Percentiles rank a stretch among this genome's conserved stretches.
Conservation (phyloP, 2,113 vertebrate genomes). For the Bothrops jararaca region DNA sequence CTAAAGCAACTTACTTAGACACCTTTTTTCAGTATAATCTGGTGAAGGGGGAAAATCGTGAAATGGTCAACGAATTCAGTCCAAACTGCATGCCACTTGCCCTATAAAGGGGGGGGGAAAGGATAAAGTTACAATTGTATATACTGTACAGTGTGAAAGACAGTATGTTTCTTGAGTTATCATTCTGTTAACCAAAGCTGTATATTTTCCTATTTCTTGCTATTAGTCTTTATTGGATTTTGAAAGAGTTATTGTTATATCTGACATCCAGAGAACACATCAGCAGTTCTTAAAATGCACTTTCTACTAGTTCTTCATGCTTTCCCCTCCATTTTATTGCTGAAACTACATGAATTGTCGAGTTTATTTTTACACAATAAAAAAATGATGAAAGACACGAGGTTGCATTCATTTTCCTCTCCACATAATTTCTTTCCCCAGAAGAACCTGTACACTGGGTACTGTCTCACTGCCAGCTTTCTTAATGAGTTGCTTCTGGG, state of each 20-base stretch:
- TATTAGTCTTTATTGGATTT: conserved; percentile 64
- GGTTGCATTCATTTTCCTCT: conserved; percentile 5
- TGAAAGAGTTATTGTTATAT: conserved; percentile 50
- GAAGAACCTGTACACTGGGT: fast-evolving
- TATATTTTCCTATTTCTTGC: conserved; percentile 65
- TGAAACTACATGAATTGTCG: conserved; percentile 76
- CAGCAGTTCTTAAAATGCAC: conserved; percentile 68
- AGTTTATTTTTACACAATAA: conserved; percentile 89
- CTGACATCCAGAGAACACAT: conserved; percentile 49
- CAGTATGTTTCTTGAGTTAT: conserved; percentile 61
- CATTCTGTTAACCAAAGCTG: conserved; percentile 78
- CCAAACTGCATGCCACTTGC: conserved; percentile 65
- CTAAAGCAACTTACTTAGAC: conserved; percentile 27
- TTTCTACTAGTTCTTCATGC: conserved; percentile 72
- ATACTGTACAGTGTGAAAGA: conserved; percentile 69
- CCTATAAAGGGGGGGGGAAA: conserved; percentile 49
- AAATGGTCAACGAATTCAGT: conserved; percentile 46
- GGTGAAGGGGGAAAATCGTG: conserved; percentile 45
- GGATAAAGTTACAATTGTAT: conserved; percentile 64
- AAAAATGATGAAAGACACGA: conserved; percentile 71
- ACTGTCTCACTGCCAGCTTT: neutral
- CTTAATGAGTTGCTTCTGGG: neutral
- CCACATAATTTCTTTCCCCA: neutral
- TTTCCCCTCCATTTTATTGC: conserved; percentile 73
- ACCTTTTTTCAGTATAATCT: conserved; percentile 32